Evolutionary conservation across 1,140 invertebrate genomes (phyloP), one percentile per base, ranked within the genome.

Genomic region (Drosophila hydei): DNA sequence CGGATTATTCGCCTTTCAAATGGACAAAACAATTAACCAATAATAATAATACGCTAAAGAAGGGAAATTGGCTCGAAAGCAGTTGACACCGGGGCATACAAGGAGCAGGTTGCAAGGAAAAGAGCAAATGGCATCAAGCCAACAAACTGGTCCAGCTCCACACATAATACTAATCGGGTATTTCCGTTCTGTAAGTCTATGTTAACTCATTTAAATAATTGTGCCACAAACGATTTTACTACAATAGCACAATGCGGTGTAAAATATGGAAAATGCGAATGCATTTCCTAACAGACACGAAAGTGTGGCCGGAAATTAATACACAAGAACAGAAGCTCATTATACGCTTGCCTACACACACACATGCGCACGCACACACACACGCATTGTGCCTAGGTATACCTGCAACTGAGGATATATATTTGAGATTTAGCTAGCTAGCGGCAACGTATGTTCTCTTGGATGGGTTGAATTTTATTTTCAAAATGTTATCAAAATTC

Each of bases 161-260:
- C 50, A 64, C 40, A 85, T 64, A 81, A 78, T 81, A 59, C 65
- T 58, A 54, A 70, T 33, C 61, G 55, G 65, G 65, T 75, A 87
- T 89, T 87, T 88, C 83, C 83, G 78, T 75, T 79, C 72, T 45
- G 54, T 89, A 87, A 89, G 83, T 79, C 83, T 30, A 83, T 52
- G 84, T 88, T 83, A 88, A 89, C 83, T 77, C 79, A 89, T 88
- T 88, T 88, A 89, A 88, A 88, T 88, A 88, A 88, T 88, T 88
- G 83, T 76, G 62, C 65, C 75, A 70, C 70, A 84, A 77, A 70
- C 59, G 55, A 65, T 33, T 65, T 5, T 23, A 40, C 12, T 33
- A 59, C 19, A 79, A 38, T 68, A 43, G 55, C 27, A 60, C 67
- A 84, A 75, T 71, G 73, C 77, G 62, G 48, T 68, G 60, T 71